Conservation (phyloP, 92 coral and sea anemone species). For the Pocillopora grandis region DNA sequence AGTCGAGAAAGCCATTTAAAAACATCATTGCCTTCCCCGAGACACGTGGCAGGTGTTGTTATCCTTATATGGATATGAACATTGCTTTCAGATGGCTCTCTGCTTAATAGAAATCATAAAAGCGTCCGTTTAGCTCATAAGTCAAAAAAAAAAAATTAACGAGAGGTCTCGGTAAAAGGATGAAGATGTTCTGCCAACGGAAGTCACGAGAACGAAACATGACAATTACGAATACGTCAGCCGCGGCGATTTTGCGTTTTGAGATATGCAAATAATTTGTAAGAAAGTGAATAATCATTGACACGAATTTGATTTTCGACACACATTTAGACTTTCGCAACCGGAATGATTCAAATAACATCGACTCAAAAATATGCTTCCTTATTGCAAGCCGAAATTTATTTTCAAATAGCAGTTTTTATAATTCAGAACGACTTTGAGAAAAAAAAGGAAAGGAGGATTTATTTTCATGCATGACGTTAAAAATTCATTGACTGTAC, state of each 20-base stretch:
- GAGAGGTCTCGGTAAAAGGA: background rate
- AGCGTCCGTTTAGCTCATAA: background rate
- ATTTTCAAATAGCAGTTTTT: too few relatives aligned
- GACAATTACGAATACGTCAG: background rate
- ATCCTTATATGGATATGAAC: slow-evolving; percentile 42
- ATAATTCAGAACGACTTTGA: too few relatives aligned
- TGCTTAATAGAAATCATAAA: background rate
- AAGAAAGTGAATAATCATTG: slow-evolving; percentile 15
- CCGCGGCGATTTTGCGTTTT: background rate
- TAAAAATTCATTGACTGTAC: too few relatives aligned
- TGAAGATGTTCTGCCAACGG: background rate
- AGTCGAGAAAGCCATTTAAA: slow-evolving; percentile 25
- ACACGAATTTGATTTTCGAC: background rate
- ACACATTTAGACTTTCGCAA: background rate
- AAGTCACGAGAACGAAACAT: slow-evolving; percentile 5
- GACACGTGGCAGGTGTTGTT: slow-evolving; percentile 43
- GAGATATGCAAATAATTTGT: slow-evolving; percentile 27
- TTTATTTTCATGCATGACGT: too few relatives aligned
- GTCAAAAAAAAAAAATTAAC: background rate
- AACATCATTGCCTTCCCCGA: background rate
- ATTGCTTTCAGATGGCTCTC: slow-evolving; percentile 34
- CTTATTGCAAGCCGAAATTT: too few relatives aligned
- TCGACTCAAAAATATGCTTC: too few relatives aligned
- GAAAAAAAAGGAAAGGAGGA: too few relatives aligned
- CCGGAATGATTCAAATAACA: too few relatives aligned